A percentile compares a stretch with the other conserved stretches of the same genome.
These are phyloP conservation scores for Haliclona indistincta DNA, from an alignment of 37 sponge, comb jelly and placozoan species.

Conservation along the genomic window DNA sequence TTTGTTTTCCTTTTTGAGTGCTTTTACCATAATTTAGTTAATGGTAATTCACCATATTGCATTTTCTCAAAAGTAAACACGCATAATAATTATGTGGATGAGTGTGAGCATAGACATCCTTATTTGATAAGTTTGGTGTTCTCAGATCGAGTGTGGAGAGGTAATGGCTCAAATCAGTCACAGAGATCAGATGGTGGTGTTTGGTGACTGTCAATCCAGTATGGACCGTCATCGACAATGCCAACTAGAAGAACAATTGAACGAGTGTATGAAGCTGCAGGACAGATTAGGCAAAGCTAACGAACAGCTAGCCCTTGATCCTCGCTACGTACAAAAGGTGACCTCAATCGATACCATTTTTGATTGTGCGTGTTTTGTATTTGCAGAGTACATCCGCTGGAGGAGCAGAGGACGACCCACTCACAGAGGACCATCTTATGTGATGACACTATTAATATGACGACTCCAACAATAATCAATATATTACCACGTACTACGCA, in stretches of 20 bases:
- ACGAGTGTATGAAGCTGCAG: conserved; percentile 62
- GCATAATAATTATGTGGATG: background rate
- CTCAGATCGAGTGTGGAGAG: conserved; percentile 88
- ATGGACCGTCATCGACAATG: conserved; percentile 23
- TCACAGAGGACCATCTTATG: conserved; percentile 5
- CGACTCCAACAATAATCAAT: background rate
- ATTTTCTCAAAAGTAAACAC: background rate
- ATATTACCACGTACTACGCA: background rate
- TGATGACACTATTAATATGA: background rate
- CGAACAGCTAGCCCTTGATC: conserved; percentile 56
- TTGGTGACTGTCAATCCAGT: conserved; percentile 76
- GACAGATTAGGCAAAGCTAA: conserved; percentile 56
- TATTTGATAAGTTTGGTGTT: background rate
- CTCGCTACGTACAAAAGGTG: conserved; percentile 68
- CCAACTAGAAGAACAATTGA: conserved; percentile 7
- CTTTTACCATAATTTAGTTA: too few species aligned
- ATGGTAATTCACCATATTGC: too few species aligned
- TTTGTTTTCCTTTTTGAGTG: too few species aligned
- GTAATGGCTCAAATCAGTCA: conserved; percentile 90
- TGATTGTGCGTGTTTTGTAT: background rate
- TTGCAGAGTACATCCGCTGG: background rate
- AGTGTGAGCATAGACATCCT: background rate
- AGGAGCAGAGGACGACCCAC: conserved; percentile 2
- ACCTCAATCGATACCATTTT: background rate
- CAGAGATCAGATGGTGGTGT: conserved; percentile 73